A percentile compares a stretch with the other conserved stretches of the same genome.
Evolutionary conservation across 2,888 invertebrate genomes (phyloP).

Genomic region (Nomada lathburiana): DNA sequence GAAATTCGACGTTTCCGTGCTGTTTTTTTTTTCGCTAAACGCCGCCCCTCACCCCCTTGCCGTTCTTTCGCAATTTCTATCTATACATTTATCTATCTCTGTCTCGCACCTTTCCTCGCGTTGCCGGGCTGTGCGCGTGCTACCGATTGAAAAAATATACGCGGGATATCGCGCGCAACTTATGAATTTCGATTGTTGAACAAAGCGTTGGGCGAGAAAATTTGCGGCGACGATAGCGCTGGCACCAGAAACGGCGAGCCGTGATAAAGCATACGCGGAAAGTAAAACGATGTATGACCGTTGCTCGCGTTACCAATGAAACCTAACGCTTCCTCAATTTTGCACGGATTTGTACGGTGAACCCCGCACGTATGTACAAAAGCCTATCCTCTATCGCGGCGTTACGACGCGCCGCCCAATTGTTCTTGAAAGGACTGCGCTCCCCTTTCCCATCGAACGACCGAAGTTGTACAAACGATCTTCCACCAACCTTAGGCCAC

Average conservation of each 20-base stretch:
- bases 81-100: no score
- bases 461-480: neutral
- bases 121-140: slow-evolving; percentile 25
- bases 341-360: slow-evolving; percentile 1
- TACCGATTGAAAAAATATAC: slow-evolving; percentile 67
- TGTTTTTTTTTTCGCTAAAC: no score
- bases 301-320: neutral
- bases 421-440: no score
- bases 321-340: neutral
- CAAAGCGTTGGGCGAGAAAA: neutral
- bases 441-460: neutral
- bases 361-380: neutral
- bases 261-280: neutral
- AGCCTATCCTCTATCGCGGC: neutral
- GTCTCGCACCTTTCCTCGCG: neutral
- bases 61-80: no score
- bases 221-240: neutral
- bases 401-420: neutral
- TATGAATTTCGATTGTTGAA: neutral
- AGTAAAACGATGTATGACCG: no score
- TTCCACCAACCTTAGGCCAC: neutral
- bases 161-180: slow-evolving; percentile 12
- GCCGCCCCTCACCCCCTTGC: no score
- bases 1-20: no score
- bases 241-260: neutral